Evolutionary conservation across 2,113 vertebrate genomes (phyloP), one percentile per base, ranked within the genome.

Genomic region (Phylloscopus trochiloides): DNA sequence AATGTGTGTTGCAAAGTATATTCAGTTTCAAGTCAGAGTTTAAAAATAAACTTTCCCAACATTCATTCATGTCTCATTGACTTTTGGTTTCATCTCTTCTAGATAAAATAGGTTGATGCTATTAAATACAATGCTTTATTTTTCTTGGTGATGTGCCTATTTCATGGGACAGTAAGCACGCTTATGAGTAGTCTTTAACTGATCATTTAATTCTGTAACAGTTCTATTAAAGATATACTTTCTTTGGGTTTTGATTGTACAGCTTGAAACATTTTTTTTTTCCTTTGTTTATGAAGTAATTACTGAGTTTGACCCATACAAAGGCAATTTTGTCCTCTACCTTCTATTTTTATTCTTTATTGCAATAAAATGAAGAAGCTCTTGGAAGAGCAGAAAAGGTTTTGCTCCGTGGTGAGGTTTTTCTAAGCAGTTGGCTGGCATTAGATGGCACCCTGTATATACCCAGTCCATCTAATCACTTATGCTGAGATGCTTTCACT

Each of bases 221-320:
- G 13, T 74, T 38, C 18, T 34, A 2, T 48, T 90, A 24, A 43
- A 48, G 7, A 21, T n/a, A 58, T 3, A 54, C 71, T 86, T 82
- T 81, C 63, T 86, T 90, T 40, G 14, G 9, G 50, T 52, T 96
- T 95, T 96, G 86, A 95, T 92, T 83, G 34, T 83, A 92, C 66
- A 86, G 59, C 94, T 93, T 95, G 85, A 97, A 97, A 86, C 42
- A 68, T 5, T 17, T 17, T 17, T 17, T 17, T 88, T 66, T 95
- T 25, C 34, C n/a, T 96, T 93, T 85, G 43, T 72, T 90, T 94
- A 51, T 71, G 43, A 86, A 73, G 32, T 77, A 16, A 95, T 85
- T 54, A 50, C 20, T 25, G 38, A 45, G 24, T 75, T 79, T 47
- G 36, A 50, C 24, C 6, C 19, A 61, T 85, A 65, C 8, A 65